Base-by-base conservation (phyloP, 2,113 vertebrate species). In the Sturnus vulgaris region DNA sequence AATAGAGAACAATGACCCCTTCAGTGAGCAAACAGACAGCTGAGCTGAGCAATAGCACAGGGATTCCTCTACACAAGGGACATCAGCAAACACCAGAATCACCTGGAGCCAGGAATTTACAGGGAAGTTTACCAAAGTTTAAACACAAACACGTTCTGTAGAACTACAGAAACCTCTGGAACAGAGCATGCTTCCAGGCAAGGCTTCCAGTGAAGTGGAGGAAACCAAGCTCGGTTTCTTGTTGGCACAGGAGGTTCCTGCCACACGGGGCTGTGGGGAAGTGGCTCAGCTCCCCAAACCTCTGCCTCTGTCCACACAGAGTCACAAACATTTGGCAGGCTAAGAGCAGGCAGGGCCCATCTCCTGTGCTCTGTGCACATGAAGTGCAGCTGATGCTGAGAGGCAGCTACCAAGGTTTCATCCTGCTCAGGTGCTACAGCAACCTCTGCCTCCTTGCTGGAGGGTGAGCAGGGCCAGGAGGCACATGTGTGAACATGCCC, bases 401-500 rank as follows among this genome's bases (percentile, higher is more conserved):
- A 9, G 75, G 37, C 17, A 47, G 0, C 40, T 52, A 0, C 27
- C 27, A 18, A 30, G 46, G 68, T 64, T 90, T 86, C n/a, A 8
- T 23, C n/a, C 63, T 79, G 55, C 33, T 73, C 55, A 5, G 77
- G 80, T 61, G 68, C 53, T 56, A 6, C 63, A 77, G 68, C 56
- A 70, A 28, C 47, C 7, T 65, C 82, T 92, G 87, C 53, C 44
- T 52, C 12, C 39, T 33, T 24, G 23, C 68, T 66, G 65, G 69
- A 35, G 66, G 52, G 52, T 49, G 46, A 75, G 52, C 44, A 25
- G 16, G 71, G 81, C 56, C 3, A 1, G 28, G 56, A 75, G 70
- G 16, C 10, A 6, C 4, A 0, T 0, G 0, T 0, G 3, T 3
- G 53, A 65, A 3, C 11, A 0, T 63, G 47, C 55, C 64, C 65